Evolutionary conservation across 2,113 vertebrate genomes (phyloP).

Genomic region (Amblyornis subalaris): DNA sequence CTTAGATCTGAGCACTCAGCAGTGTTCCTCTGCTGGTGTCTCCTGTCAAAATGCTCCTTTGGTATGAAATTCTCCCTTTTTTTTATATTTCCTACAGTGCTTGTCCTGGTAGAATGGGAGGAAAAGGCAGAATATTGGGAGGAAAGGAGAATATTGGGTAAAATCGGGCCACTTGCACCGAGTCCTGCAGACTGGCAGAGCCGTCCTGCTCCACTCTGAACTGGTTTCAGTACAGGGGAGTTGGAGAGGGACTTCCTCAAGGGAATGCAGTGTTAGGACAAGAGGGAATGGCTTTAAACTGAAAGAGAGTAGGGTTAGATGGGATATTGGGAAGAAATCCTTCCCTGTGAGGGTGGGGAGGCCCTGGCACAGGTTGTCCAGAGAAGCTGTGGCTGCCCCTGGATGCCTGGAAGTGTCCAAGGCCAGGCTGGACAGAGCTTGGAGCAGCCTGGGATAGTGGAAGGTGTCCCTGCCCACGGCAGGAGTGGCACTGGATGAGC

Average conservation of each 20-base stretch:
- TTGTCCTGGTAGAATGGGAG: fast-evolving
- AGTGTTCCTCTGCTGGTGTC: background rate
- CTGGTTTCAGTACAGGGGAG: background rate
- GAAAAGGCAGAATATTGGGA: background rate
- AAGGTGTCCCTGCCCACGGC: background rate
- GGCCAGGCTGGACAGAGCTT: background rate
- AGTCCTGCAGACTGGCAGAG: fast-evolving
- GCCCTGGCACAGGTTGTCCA: background rate
- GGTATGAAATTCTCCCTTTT: background rate
- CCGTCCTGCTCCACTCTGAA: background rate
- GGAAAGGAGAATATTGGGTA: background rate
- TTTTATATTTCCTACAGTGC: background rate
- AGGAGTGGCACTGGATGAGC: fast-evolving
- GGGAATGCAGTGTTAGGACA: background rate
- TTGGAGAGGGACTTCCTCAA: background rate
- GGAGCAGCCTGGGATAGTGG: background rate
- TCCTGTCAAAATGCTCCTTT: background rate
- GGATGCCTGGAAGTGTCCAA: background rate
- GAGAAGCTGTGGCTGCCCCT: background rate
- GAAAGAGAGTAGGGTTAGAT: fast-evolving
- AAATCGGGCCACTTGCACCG: fast-evolving
- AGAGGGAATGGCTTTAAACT: background rate
- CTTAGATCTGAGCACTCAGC: background rate
- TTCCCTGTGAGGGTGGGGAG: fast-evolving
- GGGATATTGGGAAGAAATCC: fast-evolving